Evolutionary conservation across 2,888 invertebrate species (phyloP), one percentile per base, ranked within the genome.

Genomic region (Lottia gigantea): DNA sequence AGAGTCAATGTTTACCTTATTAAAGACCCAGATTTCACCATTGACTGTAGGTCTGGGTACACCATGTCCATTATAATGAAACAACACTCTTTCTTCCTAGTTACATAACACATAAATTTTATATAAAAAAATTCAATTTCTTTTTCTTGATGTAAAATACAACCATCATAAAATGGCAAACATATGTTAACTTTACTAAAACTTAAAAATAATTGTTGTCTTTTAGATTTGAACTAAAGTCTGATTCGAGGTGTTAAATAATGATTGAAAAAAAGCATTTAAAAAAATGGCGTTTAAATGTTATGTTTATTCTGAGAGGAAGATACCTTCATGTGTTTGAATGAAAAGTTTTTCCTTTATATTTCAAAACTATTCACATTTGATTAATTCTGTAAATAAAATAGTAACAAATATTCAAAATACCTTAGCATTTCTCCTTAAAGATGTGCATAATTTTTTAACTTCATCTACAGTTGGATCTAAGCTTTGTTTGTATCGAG

Each of bases 21-120:
- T 99, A 90, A 99, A 99, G 4, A 99, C 98, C 98, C 98, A 98
- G 83, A 98, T 96, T 91, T 99, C 99, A 12, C 99, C 98, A 90
- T 99, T 99, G 23, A 93, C 91, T 14, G 99, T 99, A 46, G 99
- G 99, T 88, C 94, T 95, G 62, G 99, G 99, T 72, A 99, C 99
- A 19, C 99, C 99, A 88, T 99, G 99, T 0, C 99, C 99, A 89
- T 99, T 99, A 89, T 99, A 99, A 90, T 99, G 99, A 90, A 99
- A 99, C 68, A 99, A 90, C 49, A 99, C 97, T 76, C 99, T 92
- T 87, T 99, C 99, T 84, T 98, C 98, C 88, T 89, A 68, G 2
- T 47, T 66, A 62, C 23, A 14, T 11, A 70, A 19, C n/a, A n/a
- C n/a, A 68, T 40, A 55, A 19, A 11, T 19, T 3, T 3, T 6